A percentile compares a stretch with the other conserved stretches of the same genome.
These are phyloP conservation scores for Drosophila bifasciata DNA, from an alignment of 1,140 invertebrate genomes.

Conservation along the genomic window DNA sequence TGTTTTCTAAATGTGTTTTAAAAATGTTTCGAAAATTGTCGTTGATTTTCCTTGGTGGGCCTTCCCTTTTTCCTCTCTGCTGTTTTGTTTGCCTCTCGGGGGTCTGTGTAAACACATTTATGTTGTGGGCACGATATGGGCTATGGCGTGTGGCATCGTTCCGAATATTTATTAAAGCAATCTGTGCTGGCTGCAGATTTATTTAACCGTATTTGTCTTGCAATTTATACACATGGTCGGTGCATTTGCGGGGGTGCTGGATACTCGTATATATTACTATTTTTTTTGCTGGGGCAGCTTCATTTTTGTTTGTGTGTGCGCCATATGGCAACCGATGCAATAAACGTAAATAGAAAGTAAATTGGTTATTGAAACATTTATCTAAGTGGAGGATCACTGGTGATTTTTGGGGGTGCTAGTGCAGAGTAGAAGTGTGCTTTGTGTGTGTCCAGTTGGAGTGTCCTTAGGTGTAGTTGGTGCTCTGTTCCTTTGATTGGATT, in stretches of 20 bases:
- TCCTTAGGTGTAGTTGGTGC: conserved; percentile 1
- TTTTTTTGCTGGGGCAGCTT: conserved; percentile 6
- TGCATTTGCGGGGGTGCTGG: conserved; percentile 11
- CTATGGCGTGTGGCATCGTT: conserved; percentile 1
- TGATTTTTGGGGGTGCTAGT: background rate
- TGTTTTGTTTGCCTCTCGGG: conserved; percentile 11
- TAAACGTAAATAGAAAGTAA: conserved; percentile 33
- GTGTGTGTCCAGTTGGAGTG: too few relatives aligned
- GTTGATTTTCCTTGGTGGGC: conserved; percentile 54
- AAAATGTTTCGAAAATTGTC: conserved; percentile 72
- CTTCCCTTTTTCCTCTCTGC: conserved; percentile 15
- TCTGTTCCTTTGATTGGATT: conserved; percentile 9
- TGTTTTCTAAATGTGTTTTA: conserved; percentile 78
- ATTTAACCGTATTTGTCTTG: conserved; percentile 75
- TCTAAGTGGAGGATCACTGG: background rate
- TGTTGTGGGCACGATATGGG: conserved; percentile 13
- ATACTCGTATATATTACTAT: conserved; percentile 17
- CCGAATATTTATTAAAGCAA: conserved; percentile 78
- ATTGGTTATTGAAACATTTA: conserved; percentile 38
- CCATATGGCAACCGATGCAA: conserved; percentile 20
- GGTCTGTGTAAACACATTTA: conserved; percentile 65
- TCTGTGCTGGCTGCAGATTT: conserved; percentile 67
- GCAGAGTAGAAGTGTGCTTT: too few relatives aligned
- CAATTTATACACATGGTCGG: conserved; percentile 46
- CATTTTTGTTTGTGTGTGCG: conserved; percentile 15